Evolutionary conservation across 2,113 vertebrate genomes (phyloP), one percentile per base, ranked within the genome.

Genomic region (Cephalopterus ornatus): DNA sequence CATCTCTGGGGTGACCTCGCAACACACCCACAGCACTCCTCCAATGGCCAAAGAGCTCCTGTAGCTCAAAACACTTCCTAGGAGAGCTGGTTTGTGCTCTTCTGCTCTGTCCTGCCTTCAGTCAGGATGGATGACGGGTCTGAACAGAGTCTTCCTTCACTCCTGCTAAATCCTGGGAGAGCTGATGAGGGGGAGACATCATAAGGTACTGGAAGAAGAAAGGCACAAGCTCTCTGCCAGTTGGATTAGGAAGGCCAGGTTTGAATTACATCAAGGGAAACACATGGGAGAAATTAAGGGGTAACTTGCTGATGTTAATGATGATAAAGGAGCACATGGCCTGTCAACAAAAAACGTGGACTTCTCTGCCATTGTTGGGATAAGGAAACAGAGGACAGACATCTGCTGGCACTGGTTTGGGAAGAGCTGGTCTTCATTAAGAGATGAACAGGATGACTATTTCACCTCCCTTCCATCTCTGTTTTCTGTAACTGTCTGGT

Each of bases 1-100:
- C n/a, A 4, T 41, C 1, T 1, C 56, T 16, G 14, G 17, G 37
- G 17, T 59, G 78, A 12, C 42, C 3, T 1, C 3, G 2, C 28
- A 0, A 0, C 59, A 4, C 9, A 4, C 5, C n/a, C 5, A 1
- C 3, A 2, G n/a, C 55, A 14, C 47, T 41, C 17, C 49, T 28
- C 37, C 26, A 14, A 0, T 3, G 20, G 28, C 82, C 55, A 62
- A 1, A 20, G 59, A 63, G 6, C 61, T 85, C 46, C 50, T 77
- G 37, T 33, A 61, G 9, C 66, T 59, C 49, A 50, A 50, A 59
- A 4, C n/a, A 2, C 27, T 58, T 47, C 67, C 72, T 67, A 30
- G 59, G 26, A 18, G 16, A 19, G 62, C 21, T 72, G 56, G 2
- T 20, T 35, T 20, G 67, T 52, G 37, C 46, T 59, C 28, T 44